These are phyloP conservation scores for Habroteleia sp. DNA, from an alignment of 2,888 invertebrate species.

Conservation along the genomic window DNA sequence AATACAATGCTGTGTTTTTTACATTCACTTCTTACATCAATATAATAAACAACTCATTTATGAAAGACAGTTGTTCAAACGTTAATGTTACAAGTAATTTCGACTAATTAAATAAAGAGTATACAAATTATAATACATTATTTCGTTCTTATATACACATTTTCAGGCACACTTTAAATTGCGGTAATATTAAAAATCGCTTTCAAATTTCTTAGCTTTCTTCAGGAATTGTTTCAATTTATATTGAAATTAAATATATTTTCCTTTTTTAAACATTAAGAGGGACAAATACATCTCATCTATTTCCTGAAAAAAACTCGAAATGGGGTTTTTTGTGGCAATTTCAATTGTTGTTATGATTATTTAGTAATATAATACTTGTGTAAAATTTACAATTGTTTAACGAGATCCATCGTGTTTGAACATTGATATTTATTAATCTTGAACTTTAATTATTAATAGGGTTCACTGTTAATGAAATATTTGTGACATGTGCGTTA, in stretches of 20 bases:
- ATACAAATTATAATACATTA: slow-evolving; percentile 2
- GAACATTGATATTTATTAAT: too few relatives aligned
- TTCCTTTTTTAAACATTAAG: too few relatives aligned
- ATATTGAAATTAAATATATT: too few relatives aligned
- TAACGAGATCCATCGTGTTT: too few relatives aligned
- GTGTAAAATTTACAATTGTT: too few relatives aligned
- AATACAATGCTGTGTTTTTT: slow-evolving; percentile 7
- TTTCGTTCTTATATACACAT: neutral
- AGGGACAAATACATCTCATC: neutral
- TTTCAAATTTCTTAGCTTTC: neutral
- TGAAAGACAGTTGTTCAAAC: neutral
- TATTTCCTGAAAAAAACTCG: neutral
- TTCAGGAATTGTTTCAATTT: neutral
- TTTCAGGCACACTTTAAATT: slow-evolving; percentile 16
- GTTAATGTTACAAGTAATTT: slow-evolving; percentile 1
- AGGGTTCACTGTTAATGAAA: too few relatives aligned
- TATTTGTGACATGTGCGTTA: too few relatives aligned
- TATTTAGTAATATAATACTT: too few relatives aligned
- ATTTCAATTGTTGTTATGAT: too few relatives aligned
- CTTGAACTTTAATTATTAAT: too few relatives aligned
- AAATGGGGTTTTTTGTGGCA: slow-evolving; percentile 26
- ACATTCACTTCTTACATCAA: neutral
- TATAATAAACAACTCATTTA: neutral
- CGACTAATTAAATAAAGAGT: neutral
- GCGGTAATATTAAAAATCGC: slow-evolving; percentile 5